These are phyloP conservation scores for Neuroterus valhalla DNA, from an alignment of 1,140 invertebrate species.

Conservation along the genomic window DNA sequence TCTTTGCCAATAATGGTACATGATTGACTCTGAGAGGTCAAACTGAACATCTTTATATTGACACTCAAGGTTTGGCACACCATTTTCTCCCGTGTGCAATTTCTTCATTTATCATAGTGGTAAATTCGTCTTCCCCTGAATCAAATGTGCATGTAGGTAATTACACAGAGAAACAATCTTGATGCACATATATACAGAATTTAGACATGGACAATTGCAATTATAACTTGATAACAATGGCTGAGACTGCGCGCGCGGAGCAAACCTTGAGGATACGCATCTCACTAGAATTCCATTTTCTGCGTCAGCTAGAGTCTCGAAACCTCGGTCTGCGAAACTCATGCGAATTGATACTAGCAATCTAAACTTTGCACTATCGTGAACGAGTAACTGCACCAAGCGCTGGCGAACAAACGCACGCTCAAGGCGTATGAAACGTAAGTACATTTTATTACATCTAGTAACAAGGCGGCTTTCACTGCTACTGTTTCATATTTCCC, in stretches of 20 bases:
- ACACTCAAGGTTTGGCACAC: no score
- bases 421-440: slow-evolving; percentile 2
- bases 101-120: no score
- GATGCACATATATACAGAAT: neutral
- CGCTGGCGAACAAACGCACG: neutral
- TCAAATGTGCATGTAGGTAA: no score
- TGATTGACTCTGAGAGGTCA: no score
- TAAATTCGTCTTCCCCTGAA: no score
- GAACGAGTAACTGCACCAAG: neutral
- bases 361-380: slow-evolving; percentile 20
- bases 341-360: slow-evolving; percentile 25
- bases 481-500: neutral
- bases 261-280: neutral
- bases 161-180: no score
- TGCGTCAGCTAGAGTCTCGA: neutral
- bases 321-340: slow-evolving; percentile 9
- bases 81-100: no score
- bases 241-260: no score
- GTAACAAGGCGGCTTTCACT: slow-evolving; percentile 2
- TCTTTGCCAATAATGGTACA: no score
- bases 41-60: no score
- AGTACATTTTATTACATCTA: slow-evolving; percentile 15
- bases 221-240: neutral
- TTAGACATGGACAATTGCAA: neutral
- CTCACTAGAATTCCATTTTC: neutral